phyloP scores from a whole-genome alignment of 2,888 invertebrate genomes.

The Oscheius sp. region DNA sequence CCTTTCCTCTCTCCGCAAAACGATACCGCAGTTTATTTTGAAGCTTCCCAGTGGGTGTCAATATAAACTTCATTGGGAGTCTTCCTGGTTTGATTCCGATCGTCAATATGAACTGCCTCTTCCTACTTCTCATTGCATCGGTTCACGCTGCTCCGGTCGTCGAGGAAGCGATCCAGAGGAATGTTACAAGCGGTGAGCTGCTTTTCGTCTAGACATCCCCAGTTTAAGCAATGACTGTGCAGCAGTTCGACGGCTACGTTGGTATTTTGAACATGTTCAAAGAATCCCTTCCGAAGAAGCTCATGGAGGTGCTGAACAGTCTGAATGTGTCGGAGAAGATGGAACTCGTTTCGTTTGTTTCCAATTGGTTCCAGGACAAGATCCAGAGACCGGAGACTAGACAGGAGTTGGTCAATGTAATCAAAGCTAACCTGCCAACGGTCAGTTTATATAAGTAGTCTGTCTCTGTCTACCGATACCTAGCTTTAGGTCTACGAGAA shows the following conservation, averaged over 20 bases:
- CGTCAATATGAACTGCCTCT: not conserved
- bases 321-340: constrained; percentile 51
- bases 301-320: constrained; percentile 39
- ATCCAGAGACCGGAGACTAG: constrained; percentile 46
- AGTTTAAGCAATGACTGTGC: constrained; percentile 45
- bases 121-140: not conserved
- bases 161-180: constrained; percentile 18
- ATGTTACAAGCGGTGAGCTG: not conserved
- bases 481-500: constrained; percentile 42
- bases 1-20: no score
- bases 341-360: constrained; percentile 47
- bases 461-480: not conserved
- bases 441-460: constrained; percentile 10
- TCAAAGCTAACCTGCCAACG: constrained; percentile 49
- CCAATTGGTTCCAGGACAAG: constrained; percentile 53
- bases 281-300: constrained; percentile 35
- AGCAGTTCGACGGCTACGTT: constrained; percentile 51
- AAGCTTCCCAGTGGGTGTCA: no score
- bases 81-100: no score
- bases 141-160: constrained; percentile 9
- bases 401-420: constrained; percentile 41
- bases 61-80: no score
- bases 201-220: not conserved
- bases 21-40: no score
- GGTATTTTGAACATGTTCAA: constrained; percentile 51